Evolutionary conservation across 2,888 invertebrate genomes (phyloP), one percentile per base, ranked within the genome.

Genomic region (Neoitamus cyanurus): DNA sequence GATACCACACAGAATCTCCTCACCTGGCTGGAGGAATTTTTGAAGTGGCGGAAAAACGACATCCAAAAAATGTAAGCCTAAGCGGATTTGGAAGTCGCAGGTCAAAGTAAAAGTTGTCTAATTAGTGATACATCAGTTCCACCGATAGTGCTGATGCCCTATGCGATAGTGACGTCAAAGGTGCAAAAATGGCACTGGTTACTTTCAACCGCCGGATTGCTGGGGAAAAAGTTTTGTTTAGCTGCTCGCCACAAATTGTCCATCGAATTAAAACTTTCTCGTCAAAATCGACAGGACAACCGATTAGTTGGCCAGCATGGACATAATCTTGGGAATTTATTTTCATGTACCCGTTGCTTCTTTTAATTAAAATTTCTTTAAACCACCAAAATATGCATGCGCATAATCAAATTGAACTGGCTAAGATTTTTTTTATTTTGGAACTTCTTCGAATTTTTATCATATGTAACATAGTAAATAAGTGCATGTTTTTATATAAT

Each of bases 1-100:
- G 37, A 46, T 46, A 77, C 42, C 77, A 77, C 77, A 77, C 37
- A 77, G 46, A 77, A 73, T 73, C 31, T 72, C 72, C 34, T 73
- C 36, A 34, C 73, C 36, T 73, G 73, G 9, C 25, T 25, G 58
- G 20, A 34, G 73, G 73, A 73, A 37, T 73, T 73, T 73, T 73
- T 73, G 20, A 36, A 73, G 73, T 73, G 20, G 20, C 31, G 73
- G 73, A 15, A 73, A 73, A 34, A 36, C 73, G 36, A 73, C 31
- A 46, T 28, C 5, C 9, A 77, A 77, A 77, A 77, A 46, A 46
- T 42, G 15, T 77, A 42, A 42, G 37, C 42, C 37, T 77, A 77
- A 77, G 77, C 77, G 77, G 77, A 77, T 77, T 77, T 77, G 77
- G 77, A 77, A 77, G 77, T 77, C 77, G 25, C n/a, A 77, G 77